These are phyloP conservation scores for Agrypnia vestita DNA, from an alignment of 1,140 invertebrate genomes.

Conservation along the genomic window DNA sequence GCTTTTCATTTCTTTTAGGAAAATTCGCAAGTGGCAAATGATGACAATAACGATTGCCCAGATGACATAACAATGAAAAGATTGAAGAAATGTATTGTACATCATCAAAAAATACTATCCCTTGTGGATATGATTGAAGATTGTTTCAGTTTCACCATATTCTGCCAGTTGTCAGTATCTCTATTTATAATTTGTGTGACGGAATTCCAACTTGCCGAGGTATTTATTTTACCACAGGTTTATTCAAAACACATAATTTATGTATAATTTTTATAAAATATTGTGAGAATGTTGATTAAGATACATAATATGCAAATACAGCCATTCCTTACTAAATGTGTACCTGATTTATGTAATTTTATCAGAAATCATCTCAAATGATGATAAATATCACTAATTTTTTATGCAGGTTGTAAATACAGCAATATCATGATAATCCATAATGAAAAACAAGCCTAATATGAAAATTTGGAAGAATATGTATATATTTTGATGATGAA, in stretches of 20 bases:
- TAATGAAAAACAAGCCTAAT: too few relatives aligned
- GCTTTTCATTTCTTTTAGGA: constrained; percentile 1
- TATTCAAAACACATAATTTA: background rate
- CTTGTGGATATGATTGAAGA: constrained; percentile 65
- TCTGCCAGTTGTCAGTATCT: constrained; percentile 71
- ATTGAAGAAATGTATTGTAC: constrained; percentile 61
- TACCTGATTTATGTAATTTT: too few relatives aligned
- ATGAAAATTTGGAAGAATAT: too few relatives aligned
- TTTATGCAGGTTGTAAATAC: too few relatives aligned
- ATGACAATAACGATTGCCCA: background rate
- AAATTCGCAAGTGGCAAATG: background rate
- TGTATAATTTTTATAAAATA: constrained; percentile 54
- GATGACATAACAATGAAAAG: constrained; percentile 13
- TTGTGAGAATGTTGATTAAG: constrained; percentile 27
- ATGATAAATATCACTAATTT: too few relatives aligned
- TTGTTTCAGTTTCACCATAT: constrained; percentile 69
- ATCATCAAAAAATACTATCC: constrained; percentile 66
- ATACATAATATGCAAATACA: background rate
- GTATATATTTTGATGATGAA: too few relatives aligned
- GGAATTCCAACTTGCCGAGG: constrained; percentile 71
- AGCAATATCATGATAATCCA: too few relatives aligned
- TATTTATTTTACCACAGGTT: constrained; percentile 57
- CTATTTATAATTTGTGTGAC: constrained; percentile 73
- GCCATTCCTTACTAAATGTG: too few relatives aligned
- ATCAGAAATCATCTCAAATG: too few relatives aligned